These are phyloP conservation scores for Leptopilina myrica DNA, from an alignment of 2,888 invertebrate species.

Conservation along the genomic window DNA sequence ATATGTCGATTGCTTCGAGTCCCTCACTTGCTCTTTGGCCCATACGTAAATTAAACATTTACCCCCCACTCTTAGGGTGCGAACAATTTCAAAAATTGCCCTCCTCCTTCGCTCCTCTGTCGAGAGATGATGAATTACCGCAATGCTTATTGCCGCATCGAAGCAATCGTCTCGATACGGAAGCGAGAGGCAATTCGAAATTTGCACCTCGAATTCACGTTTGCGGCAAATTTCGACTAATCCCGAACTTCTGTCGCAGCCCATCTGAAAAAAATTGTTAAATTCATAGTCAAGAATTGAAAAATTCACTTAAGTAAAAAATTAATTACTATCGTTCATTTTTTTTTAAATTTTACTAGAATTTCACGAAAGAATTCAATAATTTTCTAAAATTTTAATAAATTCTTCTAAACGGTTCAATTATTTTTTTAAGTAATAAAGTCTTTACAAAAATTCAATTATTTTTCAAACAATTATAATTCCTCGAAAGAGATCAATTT, in stretches of 20 bases:
- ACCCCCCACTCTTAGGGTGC: constrained; percentile 86
- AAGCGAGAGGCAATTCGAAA: constrained; percentile 86
- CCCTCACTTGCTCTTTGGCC: constrained; percentile 92
- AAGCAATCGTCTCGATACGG: constrained; percentile 83
- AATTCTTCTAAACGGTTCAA: too few species aligned
- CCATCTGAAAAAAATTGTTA: constrained; percentile 80
- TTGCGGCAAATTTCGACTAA: constrained; percentile 82
- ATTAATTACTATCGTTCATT: too few species aligned
- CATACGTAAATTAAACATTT: constrained; percentile 94
- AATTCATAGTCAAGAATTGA: too few species aligned
- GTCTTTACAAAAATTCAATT: too few species aligned
- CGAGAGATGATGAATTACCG: constrained; percentile 97
- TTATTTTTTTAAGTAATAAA: too few species aligned
- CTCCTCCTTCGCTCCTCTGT: constrained; percentile 85
- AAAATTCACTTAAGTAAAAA: too few species aligned
- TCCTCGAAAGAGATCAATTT: too few species aligned
- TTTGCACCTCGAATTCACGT: constrained; percentile 83
- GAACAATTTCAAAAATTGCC: constrained; percentile 86
- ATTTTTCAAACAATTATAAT: too few species aligned
- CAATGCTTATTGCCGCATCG: constrained; percentile 94
- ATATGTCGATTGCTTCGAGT: constrained; percentile 83
- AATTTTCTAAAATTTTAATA: too few species aligned
- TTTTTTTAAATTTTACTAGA: too few species aligned
- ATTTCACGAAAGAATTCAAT: too few species aligned
- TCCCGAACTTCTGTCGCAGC: constrained; percentile 88